A percentile compares a stretch with the other conserved stretches of the same genome.
phyloP scores from a whole-genome alignment of 2,888 invertebrate genomes.

The Halictus ligatus region DNA sequence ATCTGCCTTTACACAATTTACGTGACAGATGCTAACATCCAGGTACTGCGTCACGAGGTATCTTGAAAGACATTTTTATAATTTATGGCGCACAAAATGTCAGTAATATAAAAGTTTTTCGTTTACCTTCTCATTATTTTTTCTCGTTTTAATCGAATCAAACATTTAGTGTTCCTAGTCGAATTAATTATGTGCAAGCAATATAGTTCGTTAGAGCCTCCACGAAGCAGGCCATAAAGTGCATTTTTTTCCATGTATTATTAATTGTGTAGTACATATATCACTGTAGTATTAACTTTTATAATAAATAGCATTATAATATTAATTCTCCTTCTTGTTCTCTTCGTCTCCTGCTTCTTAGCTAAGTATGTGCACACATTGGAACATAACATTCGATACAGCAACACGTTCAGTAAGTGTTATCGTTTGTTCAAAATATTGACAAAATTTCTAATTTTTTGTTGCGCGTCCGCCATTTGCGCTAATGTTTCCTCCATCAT shows the following conservation, averaged over 20 bases:
- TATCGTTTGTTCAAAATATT: conserved; percentile 83
- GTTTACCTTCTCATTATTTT: not conserved
- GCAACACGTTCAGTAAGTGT: conserved; percentile 75
- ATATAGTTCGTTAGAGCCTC: conserved; percentile 65
- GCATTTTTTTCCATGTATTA: conserved; percentile 65
- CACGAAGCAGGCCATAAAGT: conserved; percentile 74
- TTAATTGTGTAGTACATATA: conserved; percentile 71
- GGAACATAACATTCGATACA: conserved; percentile 67
- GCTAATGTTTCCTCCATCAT: conserved; percentile 80
- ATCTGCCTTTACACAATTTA: conserved; percentile 56
- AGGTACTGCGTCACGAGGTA: conserved; percentile 69
- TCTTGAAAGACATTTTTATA: conserved; percentile 66
- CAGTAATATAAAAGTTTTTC: conserved; percentile 42
- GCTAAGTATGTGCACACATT: conserved; percentile 73
- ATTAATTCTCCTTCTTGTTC: conserved; percentile 69
- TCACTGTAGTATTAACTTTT: conserved; percentile 72
- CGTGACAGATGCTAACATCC: conserved; percentile 66
- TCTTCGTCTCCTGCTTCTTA: conserved; percentile 75
- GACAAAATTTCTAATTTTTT: conserved; percentile 79
- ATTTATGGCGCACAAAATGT: conserved; percentile 52
- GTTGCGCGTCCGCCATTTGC: conserved; percentile 75
- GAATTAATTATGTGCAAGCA: conserved; percentile 72
- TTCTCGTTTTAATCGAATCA: conserved; percentile 30
- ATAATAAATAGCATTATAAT: conserved; percentile 81
- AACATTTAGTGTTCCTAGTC: conserved; percentile 51